Evolutionary conservation across 2,888 invertebrate genomes (phyloP), one percentile per base, ranked within the genome.

Genomic region (Meloe dianella): DNA sequence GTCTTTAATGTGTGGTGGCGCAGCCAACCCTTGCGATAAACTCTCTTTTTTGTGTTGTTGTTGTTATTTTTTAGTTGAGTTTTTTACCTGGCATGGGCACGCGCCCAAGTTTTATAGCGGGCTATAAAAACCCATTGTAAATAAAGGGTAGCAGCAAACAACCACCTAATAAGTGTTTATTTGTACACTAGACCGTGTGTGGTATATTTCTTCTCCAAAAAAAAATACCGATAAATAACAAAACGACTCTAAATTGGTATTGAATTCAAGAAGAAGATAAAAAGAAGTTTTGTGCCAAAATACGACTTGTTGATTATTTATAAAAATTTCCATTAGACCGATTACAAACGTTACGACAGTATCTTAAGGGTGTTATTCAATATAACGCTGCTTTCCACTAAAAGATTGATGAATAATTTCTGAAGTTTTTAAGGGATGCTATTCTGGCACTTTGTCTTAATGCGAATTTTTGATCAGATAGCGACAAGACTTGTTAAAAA

Each of bases 331-430:
- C 68, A 68, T 68, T 68, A 68, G 29, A 59, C 27, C 65, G 68
- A 68, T 68, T 68, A 68, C 68, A 63, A 68, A 65, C n/a, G n/a
- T n/a, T n/a, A 63, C 65, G 65, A 65, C 65, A 65, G 63, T 59
- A 63, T 63, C 68, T 68, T 63, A 65, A 65, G 61, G 67, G 67
- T 64, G 61, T 38, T 57, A 51, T 57, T 56, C 59, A 29, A 64
- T 41, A 20, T n/a, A 41, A 22, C 58, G 12, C 8, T 17, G 12
- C 51, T 47, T 71, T 71, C 61, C 71, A 69, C 75, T 75, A 78
- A 77, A 73, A 77, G 77, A 75, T 74, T 77, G 77, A 77, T 79
- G 77, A 79, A 79, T 79, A 78, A 79, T 79, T 79, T 76, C 74
- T 73, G 67, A 75, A 77, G 73, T 78, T 78, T n/a, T 75, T 74